Evolutionary conservation across 2,113 vertebrate genomes (phyloP).

Genomic region (Setophaga coronata): DNA sequence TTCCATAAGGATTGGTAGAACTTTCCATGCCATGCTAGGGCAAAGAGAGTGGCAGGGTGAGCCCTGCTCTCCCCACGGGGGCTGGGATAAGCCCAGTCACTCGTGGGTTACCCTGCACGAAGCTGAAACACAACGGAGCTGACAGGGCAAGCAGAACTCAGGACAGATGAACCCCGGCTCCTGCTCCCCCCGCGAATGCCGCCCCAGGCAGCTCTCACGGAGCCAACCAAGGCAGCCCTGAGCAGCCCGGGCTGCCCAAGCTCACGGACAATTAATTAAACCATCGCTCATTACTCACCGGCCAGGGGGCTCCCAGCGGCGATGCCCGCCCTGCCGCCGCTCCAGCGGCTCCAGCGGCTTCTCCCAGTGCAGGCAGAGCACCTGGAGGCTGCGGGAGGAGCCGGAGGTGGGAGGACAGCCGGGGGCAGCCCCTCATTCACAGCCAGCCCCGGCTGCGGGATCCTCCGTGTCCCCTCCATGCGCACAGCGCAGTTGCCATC

Average conservation of each 20-base stretch:
- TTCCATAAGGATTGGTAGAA: not conserved
- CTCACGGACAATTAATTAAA: too few relatives aligned
- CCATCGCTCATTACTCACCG: constrained; percentile 18
- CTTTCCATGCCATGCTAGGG: not conserved
- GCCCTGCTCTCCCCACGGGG: not conserved
- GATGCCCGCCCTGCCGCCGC: not conserved
- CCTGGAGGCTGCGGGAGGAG: constrained; percentile 42
- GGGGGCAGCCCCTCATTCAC: constrained; percentile 23
- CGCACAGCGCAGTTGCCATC: not conserved
- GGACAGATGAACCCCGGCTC: not conserved
- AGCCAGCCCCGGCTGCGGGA: not conserved
- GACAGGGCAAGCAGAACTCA: not conserved
- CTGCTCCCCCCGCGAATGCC: rapidly evolving
- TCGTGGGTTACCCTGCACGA: rapidly evolving
- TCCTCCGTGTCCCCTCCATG: not conserved
- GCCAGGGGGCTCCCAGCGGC: not conserved
- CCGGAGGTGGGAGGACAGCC: not conserved
- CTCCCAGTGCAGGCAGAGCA: not conserved
- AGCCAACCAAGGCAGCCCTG: not conserved
- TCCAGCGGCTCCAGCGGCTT: not conserved
- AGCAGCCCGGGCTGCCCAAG: not conserved
- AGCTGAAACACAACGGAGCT: rapidly evolving
- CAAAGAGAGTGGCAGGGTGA: not conserved
- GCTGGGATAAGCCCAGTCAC: not conserved
- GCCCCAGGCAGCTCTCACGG: rapidly evolving